phyloP scores from a whole-genome alignment of 2,888 invertebrate genomes.

The Drosophila lutescens region DNA sequence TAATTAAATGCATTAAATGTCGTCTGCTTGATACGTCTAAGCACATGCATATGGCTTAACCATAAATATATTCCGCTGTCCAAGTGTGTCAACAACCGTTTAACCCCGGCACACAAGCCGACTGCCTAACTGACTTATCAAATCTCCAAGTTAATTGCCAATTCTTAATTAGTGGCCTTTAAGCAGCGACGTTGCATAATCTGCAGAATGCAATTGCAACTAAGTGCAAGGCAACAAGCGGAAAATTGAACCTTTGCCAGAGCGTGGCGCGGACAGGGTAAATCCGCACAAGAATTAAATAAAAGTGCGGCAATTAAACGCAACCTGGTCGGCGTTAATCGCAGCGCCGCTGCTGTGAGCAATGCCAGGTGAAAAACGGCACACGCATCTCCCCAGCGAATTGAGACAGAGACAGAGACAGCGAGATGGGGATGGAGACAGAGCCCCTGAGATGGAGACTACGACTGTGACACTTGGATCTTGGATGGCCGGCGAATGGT shows the following conservation, averaged over 20 bases:
- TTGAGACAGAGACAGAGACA: constrained; percentile 22
- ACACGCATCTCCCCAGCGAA: constrained; percentile 48
- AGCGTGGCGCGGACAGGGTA: constrained; percentile 35
- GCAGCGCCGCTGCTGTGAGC: constrained; percentile 27
- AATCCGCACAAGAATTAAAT: constrained; percentile 71
- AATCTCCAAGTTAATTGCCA: constrained; percentile 57
- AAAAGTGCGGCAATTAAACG: constrained; percentile 77
- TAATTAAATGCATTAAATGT: background rate
- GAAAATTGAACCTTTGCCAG: constrained; percentile 56
- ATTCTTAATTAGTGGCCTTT: constrained; percentile 72
- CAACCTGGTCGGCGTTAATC: constrained; percentile 62
- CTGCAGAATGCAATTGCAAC: constrained; percentile 45
- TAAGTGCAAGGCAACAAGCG: constrained; percentile 44
- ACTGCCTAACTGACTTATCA: constrained; percentile 48
- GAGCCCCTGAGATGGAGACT: constrained; percentile 11
- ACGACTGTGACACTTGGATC: constrained; percentile 49
- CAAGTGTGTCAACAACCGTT: constrained; percentile 20
- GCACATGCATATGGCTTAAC: background rate
- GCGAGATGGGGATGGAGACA: constrained; percentile 9
- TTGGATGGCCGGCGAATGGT: constrained; percentile 68
- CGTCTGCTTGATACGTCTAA: background rate
- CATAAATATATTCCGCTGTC: constrained; percentile 19
- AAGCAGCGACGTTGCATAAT: constrained; percentile 59
- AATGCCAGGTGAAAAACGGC: constrained; percentile 44
- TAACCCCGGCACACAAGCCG: constrained; percentile 20